Conservation (phyloP, 2,113 vertebrate genomes). For the Zootoca vivipara region DNA sequence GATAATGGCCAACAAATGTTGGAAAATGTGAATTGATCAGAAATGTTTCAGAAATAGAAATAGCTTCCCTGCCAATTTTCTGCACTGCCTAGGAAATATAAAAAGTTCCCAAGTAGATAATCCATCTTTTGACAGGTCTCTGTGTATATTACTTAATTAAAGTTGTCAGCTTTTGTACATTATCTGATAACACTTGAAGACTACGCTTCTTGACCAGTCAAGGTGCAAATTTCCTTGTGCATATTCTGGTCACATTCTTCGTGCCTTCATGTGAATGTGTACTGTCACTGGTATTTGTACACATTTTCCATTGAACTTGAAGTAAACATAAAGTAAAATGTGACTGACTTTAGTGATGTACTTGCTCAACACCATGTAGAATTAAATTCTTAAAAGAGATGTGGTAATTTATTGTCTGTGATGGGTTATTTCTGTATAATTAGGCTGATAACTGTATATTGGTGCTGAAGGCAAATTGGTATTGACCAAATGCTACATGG, state of each 20-base stretch:
- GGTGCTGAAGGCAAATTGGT: constrained; percentile 6
- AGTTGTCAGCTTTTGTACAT: not conserved
- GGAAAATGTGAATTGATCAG: not conserved
- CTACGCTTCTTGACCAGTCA: not conserved
- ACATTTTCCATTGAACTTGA: not conserved
- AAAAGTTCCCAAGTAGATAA: not conserved
- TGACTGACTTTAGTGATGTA: constrained; percentile 8
- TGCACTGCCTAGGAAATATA: not conserved
- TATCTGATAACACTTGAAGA: not conserved
- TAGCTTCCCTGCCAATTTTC: not conserved
- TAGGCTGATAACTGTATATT: not conserved
- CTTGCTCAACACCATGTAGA: constrained; percentile 1
- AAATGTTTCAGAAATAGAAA: not conserved
- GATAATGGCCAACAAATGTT: not conserved
- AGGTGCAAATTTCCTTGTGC: not conserved
- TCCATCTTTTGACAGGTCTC: not conserved
- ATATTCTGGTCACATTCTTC: not conserved
- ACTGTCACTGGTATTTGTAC: not conserved
- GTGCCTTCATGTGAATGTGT: not conserved
- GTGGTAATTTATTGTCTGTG: constrained; percentile 53
- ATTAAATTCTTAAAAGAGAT: constrained; percentile 33
- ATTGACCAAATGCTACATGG: constrained; percentile 32
- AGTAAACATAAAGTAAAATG: not conserved
- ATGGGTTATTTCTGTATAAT: constrained; percentile 22
- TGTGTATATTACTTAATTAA: not conserved